These are phyloP conservation scores for Orchestia grillus DNA, from an alignment of 1,140 invertebrate species.

Conservation along the genomic window DNA sequence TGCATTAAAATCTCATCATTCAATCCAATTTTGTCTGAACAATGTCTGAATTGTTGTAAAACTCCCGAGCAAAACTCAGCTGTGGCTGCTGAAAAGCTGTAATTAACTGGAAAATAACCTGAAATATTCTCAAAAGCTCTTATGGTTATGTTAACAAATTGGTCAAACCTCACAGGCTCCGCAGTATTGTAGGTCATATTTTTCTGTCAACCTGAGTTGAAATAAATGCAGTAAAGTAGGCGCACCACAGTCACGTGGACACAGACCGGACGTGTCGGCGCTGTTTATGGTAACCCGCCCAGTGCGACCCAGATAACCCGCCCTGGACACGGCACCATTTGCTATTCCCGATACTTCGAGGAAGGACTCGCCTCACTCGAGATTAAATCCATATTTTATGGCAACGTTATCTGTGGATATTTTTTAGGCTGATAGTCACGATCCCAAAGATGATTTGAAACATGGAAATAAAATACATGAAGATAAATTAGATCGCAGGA, in stretches of 20 bases:
- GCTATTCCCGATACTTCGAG: background rate
- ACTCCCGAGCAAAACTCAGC: background rate
- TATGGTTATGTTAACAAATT: no score
- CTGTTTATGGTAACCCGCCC: no score
- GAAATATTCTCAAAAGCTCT: no score
- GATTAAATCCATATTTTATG: background rate
- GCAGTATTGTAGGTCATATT: background rate
- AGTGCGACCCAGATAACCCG: background rate
- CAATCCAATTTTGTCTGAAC: background rate
- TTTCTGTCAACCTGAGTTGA: background rate
- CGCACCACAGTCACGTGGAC: background rate
- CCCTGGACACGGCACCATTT: background rate
- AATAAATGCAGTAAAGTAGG: background rate
- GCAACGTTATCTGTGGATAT: background rate
- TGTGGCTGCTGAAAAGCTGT: no score
- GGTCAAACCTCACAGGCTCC: background rate
- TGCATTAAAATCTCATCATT: background rate
- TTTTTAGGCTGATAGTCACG: background rate
- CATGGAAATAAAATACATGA: background rate
- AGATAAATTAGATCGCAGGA: background rate
- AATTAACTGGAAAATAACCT: no score
- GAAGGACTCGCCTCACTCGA: background rate
- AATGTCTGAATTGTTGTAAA: background rate
- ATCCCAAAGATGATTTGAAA: background rate
- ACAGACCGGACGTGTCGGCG: background rate